phyloP scores from a whole-genome alignment of 2,113 vertebrate genomes.

The Mormoops blainvillei region DNA sequence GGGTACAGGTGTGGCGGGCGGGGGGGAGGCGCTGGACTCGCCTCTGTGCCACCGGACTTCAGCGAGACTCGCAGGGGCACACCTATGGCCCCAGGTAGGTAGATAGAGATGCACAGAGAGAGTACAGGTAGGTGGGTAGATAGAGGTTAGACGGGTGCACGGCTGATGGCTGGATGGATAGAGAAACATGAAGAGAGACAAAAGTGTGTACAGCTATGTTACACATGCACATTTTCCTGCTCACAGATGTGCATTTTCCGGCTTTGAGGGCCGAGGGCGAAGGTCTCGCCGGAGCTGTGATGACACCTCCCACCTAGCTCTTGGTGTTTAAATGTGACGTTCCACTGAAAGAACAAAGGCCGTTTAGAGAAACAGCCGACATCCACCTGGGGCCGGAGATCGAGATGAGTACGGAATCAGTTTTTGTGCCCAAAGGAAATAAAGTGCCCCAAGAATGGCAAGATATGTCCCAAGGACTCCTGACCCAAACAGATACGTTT shows the following conservation, averaged over 20 bases:
- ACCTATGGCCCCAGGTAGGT: background rate
- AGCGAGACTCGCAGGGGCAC: background rate
- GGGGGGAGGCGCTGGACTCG: background rate
- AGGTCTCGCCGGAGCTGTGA: fast-evolving
- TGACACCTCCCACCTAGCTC: background rate
- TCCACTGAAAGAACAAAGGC: background rate
- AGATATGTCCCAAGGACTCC: background rate
- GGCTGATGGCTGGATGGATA: background rate
- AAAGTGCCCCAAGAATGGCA: background rate
- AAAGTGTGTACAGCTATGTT: background rate
- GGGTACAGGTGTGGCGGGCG: fast-evolving
- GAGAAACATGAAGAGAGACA: fast-evolving
- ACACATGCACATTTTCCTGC: background rate
- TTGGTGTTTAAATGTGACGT: background rate
- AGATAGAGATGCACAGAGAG: no score
- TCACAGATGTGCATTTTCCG: background rate
- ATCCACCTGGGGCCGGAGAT: background rate
- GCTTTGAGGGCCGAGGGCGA: background rate
- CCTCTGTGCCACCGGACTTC: fast-evolving
- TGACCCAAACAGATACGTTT: background rate
- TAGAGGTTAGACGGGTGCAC: background rate
- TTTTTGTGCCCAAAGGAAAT: background rate
- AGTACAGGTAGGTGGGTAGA: background rate
- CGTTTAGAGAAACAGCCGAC: background rate
- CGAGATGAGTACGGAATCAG: background rate